A percentile compares a stretch with the other conserved stretches of the same genome.
Evolutionary conservation across 2,113 vertebrate species (phyloP).

Genomic region (Tachycineta bicolor): DNA sequence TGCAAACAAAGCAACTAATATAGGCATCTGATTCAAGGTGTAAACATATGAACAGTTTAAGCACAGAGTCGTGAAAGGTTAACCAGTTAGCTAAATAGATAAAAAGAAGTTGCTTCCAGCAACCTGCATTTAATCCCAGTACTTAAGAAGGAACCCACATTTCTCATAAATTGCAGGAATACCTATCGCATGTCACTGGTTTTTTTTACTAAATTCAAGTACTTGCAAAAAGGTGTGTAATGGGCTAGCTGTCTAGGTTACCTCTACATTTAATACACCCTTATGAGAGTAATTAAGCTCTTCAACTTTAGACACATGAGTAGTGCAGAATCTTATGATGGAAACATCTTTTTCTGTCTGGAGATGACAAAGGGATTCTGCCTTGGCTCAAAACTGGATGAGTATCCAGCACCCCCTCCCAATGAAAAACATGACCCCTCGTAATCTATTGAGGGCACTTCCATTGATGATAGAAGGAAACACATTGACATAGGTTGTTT

Average conservation of each 20-base stretch:
- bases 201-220: background rate
- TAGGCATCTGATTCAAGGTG: background rate
- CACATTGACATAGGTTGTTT: background rate
- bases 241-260: background rate
- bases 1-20: background rate
- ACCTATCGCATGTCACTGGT: too few relatives aligned
- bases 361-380: background rate
- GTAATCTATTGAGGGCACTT: background rate
- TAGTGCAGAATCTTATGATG: background rate
- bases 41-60: background rate
- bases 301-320: background rate
- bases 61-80: background rate
- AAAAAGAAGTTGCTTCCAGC: background rate
- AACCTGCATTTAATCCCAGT: background rate
- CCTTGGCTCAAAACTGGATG: rapidly evolving
- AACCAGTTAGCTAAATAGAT: background rate
- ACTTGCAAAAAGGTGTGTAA: background rate
- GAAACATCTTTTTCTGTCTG: background rate
- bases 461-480: background rate
- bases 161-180: background rate
- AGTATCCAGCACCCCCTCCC: rapidly evolving
- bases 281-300: background rate
- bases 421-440: background rate
- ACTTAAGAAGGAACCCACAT: background rate
- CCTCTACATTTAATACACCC: background rate